phyloP scores from a whole-genome alignment of 2,797 vertebrate species.

The Corythornis leucogaster region DNA sequence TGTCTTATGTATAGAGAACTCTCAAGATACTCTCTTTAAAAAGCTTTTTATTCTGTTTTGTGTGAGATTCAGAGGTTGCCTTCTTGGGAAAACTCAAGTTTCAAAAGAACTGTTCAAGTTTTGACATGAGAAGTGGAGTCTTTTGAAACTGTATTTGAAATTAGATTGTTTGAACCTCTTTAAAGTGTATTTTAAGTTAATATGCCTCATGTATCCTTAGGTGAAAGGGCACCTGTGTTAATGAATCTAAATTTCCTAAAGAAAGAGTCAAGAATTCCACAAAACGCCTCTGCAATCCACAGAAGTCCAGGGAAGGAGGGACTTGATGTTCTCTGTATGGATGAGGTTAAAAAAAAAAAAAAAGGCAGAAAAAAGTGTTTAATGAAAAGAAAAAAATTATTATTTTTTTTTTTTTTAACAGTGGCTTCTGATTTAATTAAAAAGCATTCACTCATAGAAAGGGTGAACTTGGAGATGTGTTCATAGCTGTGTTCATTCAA shows the following conservation, averaged over 20 bases:
- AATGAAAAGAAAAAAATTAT: background rate
- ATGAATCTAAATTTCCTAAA: background rate
- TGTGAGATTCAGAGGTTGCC: background rate
- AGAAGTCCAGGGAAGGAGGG: background rate
- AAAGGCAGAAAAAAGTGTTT: background rate
- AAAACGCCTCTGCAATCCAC: background rate
- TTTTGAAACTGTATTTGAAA: constrained; percentile 4
- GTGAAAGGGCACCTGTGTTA: background rate
- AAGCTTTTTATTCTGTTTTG: background rate
- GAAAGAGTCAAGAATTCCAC: background rate
- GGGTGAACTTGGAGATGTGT: background rate
- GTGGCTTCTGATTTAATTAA: background rate
- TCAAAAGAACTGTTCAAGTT: background rate
- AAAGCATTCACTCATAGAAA: background rate
- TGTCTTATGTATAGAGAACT: background rate
- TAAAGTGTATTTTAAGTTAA: background rate
- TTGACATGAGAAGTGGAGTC: background rate
- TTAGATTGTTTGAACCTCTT: background rate
- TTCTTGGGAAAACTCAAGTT: background rate
- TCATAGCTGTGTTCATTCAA: background rate
- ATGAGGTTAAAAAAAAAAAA: background rate
- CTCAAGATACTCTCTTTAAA: background rate
- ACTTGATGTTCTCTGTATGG: background rate
- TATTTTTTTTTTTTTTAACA: background rate
- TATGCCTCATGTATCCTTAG: rapidly evolving